These are phyloP conservation scores for Zelleria hepariella DNA, from an alignment of 2,888 invertebrate species.

Conservation along the genomic window DNA sequence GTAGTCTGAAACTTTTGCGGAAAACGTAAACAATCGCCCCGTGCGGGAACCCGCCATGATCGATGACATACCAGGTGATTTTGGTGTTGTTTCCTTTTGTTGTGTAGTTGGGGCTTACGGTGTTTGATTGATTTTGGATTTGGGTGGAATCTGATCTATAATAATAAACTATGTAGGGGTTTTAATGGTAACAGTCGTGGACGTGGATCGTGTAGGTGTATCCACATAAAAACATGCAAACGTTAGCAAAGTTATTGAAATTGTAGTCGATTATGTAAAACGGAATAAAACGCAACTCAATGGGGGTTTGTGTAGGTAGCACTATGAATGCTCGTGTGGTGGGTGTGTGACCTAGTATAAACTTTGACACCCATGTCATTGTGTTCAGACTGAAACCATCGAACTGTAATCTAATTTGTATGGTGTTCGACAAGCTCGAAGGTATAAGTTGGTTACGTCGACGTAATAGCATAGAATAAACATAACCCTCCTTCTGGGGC, in stretches of 20 bases:
- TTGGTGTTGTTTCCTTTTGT: conserved; percentile 16
- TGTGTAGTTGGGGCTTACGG: not conserved
- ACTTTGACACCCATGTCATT: not conserved
- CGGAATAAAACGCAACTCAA: too few species aligned
- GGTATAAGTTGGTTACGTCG: too few species aligned
- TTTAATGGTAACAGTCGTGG: too few species aligned
- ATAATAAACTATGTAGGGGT: too few species aligned
- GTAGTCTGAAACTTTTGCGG: not conserved
- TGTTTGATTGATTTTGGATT: not conserved
- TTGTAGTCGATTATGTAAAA: not conserved
- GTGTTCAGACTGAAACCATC: not conserved
- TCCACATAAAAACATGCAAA: too few species aligned
- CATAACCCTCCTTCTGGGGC: too few species aligned
- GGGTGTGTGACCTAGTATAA: not conserved
- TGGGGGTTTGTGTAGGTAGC: too few species aligned
- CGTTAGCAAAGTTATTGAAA: too few species aligned
- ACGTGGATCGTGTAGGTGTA: too few species aligned
- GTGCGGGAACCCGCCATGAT: conserved; percentile 28
- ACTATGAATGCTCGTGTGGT: not conserved
- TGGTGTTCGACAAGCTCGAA: not conserved
- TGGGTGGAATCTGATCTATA: not conserved
- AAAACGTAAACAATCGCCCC: not conserved
- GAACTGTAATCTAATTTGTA: not conserved
- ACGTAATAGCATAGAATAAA: too few species aligned
- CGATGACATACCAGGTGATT: conserved; percentile 62